Evolutionary conservation across 1,140 invertebrate genomes (phyloP).

Genomic region (Physella acuta): DNA sequence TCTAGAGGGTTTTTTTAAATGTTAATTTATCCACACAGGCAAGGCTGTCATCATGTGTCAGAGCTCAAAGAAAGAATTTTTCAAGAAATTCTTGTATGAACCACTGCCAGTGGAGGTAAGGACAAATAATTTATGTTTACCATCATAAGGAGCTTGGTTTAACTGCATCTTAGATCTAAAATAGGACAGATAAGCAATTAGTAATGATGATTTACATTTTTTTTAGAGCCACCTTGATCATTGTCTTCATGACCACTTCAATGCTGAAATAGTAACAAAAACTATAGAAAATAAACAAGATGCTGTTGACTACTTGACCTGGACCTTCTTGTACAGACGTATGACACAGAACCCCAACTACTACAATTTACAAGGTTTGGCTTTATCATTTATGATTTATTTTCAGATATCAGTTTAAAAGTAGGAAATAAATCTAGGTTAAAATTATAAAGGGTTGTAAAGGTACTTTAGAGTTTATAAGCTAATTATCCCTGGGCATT

Average conservation of each 20-base stretch:
- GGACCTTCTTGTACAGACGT: constrained; percentile 96
- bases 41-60: constrained; percentile 97
- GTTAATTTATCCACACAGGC: constrained; percentile 46
- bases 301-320: constrained; percentile 98
- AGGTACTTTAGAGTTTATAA: neutral
- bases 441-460: neutral
- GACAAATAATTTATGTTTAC: neutral
- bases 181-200: too few species aligned
- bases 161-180: too few species aligned
- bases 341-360: constrained; percentile 99
- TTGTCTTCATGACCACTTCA: constrained; percentile 97
- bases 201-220: constrained; percentile 14
- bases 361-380: constrained; percentile 83
- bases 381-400: neutral
- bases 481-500: neutral
- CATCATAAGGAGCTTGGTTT: too few species aligned
- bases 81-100: constrained; percentile 97
- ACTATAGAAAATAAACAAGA: constrained; percentile 99
- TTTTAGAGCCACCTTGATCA: constrained; percentile 89
- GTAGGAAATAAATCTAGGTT: neutral
- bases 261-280: constrained; percentile 99
- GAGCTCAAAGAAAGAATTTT: constrained; percentile 96
- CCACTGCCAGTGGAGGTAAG: constrained; percentile 90
- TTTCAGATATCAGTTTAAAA: neutral
- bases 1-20: too few species aligned